Evolutionary conservation across 2,888 invertebrate genomes (phyloP), one percentile per base, ranked within the genome.

Genomic region (Agrenia bidenticulata): DNA sequence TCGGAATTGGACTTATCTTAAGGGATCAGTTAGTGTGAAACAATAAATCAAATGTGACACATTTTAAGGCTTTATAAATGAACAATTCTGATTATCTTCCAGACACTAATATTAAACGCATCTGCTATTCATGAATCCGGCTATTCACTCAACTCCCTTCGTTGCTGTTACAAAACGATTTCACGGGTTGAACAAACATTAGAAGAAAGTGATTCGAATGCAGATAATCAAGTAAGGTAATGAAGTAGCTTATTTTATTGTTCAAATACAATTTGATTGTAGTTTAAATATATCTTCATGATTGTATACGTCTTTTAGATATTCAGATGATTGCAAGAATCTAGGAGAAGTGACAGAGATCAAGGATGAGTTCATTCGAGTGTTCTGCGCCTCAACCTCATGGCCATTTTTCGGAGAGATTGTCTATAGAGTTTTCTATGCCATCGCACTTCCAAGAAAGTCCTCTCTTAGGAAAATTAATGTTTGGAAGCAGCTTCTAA

Each of bases 381-480:
- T 70, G 4, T 45, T 56, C 4, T 70, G 70, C 49, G 56, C 59
- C 1, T 59, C 64, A 13, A 66, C 23, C 15, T 39, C 55, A 0
- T 51, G 53, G 39, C 70, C 70, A 1, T 45, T 39, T 5, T 37
- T 59, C 1, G 26, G 58, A 1, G 66, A 64, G n/a, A 51, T 67
- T 13, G 70, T 70, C 4, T 70, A 66, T 32, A 19, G 66, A 9
- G 55, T 64, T 13, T 70, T 70, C 37, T 58, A 59, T 49, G 63
- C 67, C 26, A 56, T 64, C 27, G 26, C 60, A 7, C 17, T 37
- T 39, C 51, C 54, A 7, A 7, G n/a, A 24, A 32, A 21, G n/a
- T 37, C 53, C 21, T 42, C 26, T 55, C 13, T 9, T 11, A 19
- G 17, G 27, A 62, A 55, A 55, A 24, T 42, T 11, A 9, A 17